Conservation (phyloP, 2,888 invertebrate genomes). For the Pyralis farinalis region DNA sequence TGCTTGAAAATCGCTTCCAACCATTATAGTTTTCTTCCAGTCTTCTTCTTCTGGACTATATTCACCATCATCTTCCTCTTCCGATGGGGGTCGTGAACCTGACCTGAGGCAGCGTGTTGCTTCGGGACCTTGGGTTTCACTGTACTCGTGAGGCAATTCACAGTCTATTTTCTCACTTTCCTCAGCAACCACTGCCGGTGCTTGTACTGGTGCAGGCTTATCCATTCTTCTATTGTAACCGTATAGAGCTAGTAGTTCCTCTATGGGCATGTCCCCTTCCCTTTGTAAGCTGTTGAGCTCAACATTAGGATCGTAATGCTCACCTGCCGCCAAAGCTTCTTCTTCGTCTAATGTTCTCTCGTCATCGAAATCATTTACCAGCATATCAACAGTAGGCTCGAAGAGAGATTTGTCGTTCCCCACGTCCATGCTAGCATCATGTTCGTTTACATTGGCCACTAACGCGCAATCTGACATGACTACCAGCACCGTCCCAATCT, state of each 20-base stretch:
- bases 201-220: constrained; percentile 49
- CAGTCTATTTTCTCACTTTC: constrained; percentile 70
- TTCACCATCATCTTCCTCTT: constrained; percentile 91
- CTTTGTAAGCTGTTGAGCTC: constrained; percentile 94
- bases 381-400: constrained; percentile 97
- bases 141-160: constrained; percentile 68
- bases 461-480: constrained; percentile 81
- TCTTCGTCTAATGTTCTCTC: constrained; percentile 98
- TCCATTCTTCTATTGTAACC: constrained; percentile 83
- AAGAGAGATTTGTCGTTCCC: constrained; percentile 84
- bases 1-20: constrained; percentile 96
- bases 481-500: constrained; percentile 52
- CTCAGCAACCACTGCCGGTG: constrained; percentile 55
- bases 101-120: constrained; percentile 74
- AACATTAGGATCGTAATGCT: constrained; percentile 90
- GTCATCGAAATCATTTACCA: constrained; percentile 98
- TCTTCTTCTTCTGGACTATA: constrained; percentile 93
- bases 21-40: constrained; percentile 97
- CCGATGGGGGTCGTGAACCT: constrained; percentile 88
- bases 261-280: constrained; percentile 98
- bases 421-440: constrained; percentile 79
- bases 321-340: constrained; percentile 95
- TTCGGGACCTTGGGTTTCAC: constrained; percentile 60
- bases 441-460: constrained; percentile 76
- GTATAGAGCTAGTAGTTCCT: constrained; percentile 94